Base-by-base conservation (phyloP, 92 coral and sea anemone genomes). In the Hydrozoanthus gracilis region DNA sequence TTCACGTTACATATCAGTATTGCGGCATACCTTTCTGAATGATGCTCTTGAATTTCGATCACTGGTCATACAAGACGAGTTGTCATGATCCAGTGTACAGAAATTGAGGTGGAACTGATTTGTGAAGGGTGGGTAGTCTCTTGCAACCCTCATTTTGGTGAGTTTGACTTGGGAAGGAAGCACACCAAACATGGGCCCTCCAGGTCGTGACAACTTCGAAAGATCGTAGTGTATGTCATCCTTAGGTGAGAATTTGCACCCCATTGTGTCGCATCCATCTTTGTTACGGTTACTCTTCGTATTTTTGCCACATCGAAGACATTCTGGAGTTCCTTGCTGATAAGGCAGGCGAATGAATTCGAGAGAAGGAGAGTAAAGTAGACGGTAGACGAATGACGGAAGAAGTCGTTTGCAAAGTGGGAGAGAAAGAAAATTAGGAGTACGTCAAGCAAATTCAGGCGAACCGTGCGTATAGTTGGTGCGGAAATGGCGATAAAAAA, bases 171-270 rank as follows among this genome's bases (percentile, higher is more conserved):
- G 17, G n/a, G 65, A 88, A 2, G 20, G 51, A 49, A 92, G 13
- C 2, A 88, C 94, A 51, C 67, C 87, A 69, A 94, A 88, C 98
- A 94, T 94, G 17, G 98, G 89, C 20, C 98, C 98, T 12, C 84
- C 86, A 1, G 77, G 90, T 9, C 98, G 94, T 0, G 98, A 94
- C 69, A 94, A 86, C 50, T 39, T 77, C 39, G 49, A 74, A 16
- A 94, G 89, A 72, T 94, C 95, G 82, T 94, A 94, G 5, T 89
- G 76, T 17, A 79, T 87, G 8, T 70, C 89, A 46, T 73, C 7
- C 11, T 55, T 77, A 3, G 94, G 86, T 27, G 86, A 71, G 72
- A 83, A 94, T 39, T 3, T 82, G 61, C 98, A 94, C 13, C 86
- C 86, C 50, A 54, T 82, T 8, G 87, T 76, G 56, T 47, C 56